Base-by-base conservation (phyloP, 1,140 invertebrate species). In the Ooceraea biroi region DNA sequence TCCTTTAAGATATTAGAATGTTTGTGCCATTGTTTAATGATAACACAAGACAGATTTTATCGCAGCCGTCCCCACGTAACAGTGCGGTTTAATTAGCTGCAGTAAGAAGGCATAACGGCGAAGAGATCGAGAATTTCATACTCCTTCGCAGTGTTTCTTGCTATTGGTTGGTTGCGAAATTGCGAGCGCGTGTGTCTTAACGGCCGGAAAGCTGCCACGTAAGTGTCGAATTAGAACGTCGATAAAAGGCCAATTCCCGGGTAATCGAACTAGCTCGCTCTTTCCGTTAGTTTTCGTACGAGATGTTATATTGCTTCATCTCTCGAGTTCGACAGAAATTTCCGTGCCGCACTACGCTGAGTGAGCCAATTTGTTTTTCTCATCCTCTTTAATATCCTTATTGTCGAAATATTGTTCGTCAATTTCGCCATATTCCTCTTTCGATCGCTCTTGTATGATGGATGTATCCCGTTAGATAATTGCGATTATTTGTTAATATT, bases 211-310 rank as follows among this genome's bases (percentile, higher is more conserved):
- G 36, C 82, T 73, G 68, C 60, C 58, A 65, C 55, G 83, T 82
- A 82, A 77, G 36, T 83, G 65, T 72, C 52, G 58, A 88, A 87
- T 87, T 85, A 87, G 44, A 68, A 30, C 58, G 58, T 57, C 83
- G 74, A 85, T 84, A 73, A 88, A 87, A 72, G 83, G 82, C 73
- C 82, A 74, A 86, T 88, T 82, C 72, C 46, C 41, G 57, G n/a
- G 65, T 77, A 84, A 88, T 80, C 74, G 82, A 82, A 74, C 55
- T 82, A n/a, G 61, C 50, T 69, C 46, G 65, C 57, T 41, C 77
- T 82, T 66, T 73, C 73, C 55, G 17, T 76, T 73, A 55, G 72
- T 4, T 77, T 27, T 25, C 27, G 48, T 74, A 58, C 50, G 68
- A 72, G 46, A 57, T 73, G 48, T 84, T 78, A 63, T 78, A 57